A percentile compares a stretch with the other conserved stretches of the same genome.
phyloP scores from a whole-genome alignment of 2,888 invertebrate species.

The Philonicus albiceps region DNA sequence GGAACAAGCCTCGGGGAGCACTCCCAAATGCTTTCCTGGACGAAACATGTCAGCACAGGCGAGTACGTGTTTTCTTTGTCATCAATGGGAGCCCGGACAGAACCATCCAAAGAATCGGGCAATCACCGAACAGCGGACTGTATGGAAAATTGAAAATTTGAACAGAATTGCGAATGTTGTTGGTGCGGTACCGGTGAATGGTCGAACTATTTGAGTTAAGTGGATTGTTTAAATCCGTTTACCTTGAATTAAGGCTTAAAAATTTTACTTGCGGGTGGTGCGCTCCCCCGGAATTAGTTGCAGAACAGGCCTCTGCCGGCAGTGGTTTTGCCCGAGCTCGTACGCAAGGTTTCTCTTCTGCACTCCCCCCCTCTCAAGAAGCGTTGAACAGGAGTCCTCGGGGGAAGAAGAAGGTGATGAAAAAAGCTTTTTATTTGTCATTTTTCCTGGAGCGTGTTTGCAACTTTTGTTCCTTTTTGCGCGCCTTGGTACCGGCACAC shows the following conservation, averaged over 20 bases:
- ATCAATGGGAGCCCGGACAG: slow-evolving; percentile 47
- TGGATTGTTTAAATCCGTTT: background rate
- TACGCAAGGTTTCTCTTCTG: slow-evolving; percentile 43
- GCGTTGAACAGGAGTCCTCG: background rate
- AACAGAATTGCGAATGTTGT: background rate
- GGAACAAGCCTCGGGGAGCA: slow-evolving; percentile 16
- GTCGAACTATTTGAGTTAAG: background rate
- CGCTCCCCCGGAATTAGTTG: background rate
- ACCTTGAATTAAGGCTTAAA: background rate
- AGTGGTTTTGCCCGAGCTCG: slow-evolving; percentile 45
- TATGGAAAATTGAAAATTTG: background rate
- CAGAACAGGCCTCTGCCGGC: slow-evolving; percentile 44
- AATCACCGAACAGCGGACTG: background rate
- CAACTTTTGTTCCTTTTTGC: slow-evolving; percentile 16
- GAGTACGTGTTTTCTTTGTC: slow-evolving; percentile 46
- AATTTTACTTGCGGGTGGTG: background rate
- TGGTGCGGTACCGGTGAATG: background rate
- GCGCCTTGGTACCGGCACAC: background rate
- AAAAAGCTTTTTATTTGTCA: slow-evolving; percentile 34
- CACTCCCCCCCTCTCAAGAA: background rate
- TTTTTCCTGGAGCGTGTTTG: slow-evolving; percentile 34
- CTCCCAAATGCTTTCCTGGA: slow-evolving; percentile 38
- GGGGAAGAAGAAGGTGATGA: slow-evolving; percentile 30
- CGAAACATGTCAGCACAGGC: slow-evolving; percentile 44
- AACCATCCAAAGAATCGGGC: slow-evolving; percentile 32